phyloP scores from a whole-genome alignment of 2,797 vertebrate genomes.

The Poeciliopsis gracilis region DNA sequence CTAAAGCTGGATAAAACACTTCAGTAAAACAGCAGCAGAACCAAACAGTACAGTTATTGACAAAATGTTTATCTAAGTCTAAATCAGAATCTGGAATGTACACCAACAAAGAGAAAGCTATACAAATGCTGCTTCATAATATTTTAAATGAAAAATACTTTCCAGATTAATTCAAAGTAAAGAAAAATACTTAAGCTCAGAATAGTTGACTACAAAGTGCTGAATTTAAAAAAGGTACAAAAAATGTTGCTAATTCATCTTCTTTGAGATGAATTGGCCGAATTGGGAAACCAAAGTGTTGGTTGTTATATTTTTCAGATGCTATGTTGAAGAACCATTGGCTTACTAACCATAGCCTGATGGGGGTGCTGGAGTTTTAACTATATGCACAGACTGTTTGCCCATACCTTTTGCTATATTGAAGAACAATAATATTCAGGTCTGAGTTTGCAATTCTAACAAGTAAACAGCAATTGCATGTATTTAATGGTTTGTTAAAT shows the following conservation, averaged over 20 bases:
- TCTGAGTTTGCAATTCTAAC: not conserved
- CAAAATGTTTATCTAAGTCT: no score
- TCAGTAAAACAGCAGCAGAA: not conserved
- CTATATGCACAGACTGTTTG: not conserved
- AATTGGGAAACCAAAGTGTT: not conserved
- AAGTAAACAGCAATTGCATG: not conserved
- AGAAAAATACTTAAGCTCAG: not conserved
- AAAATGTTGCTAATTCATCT: not conserved
- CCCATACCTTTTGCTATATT: not conserved
- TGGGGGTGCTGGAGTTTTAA: slow-evolving; percentile 52
- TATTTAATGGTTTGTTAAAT: not conserved
- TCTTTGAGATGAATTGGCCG: not conserved
- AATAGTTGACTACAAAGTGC: not conserved
- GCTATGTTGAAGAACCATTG: not conserved
- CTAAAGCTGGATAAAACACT: not conserved
- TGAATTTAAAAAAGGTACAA: not conserved
- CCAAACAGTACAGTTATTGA: not conserved
- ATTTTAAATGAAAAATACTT: not conserved
- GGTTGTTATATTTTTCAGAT: not conserved
- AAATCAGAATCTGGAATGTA: not conserved
- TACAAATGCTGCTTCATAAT: not conserved
- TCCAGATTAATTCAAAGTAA: not conserved
- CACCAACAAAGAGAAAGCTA: not conserved
- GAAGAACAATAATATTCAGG: not conserved
- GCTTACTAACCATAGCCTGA: slow-evolving; percentile 33